Evolutionary conservation across 2,797 vertebrate species (phyloP).

Genomic region (Catharus ustulatus): DNA sequence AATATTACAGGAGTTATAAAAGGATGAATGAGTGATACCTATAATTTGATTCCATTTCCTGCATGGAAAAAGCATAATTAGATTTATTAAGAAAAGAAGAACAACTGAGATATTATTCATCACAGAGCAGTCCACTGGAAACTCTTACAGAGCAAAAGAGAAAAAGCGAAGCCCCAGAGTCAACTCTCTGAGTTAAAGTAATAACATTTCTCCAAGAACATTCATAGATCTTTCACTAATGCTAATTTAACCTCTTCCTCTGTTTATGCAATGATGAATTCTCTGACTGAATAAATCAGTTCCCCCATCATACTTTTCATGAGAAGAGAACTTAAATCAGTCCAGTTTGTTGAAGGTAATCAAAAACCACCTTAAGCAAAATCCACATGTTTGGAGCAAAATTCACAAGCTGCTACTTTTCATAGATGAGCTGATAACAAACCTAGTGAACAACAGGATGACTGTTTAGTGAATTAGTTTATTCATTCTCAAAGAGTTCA

Average conservation of each 20-base stretch:
- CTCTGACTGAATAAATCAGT: background rate
- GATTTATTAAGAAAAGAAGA: conserved; percentile 46
- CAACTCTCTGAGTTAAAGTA: conserved; percentile 23
- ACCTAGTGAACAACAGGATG: background rate
- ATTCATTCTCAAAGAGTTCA: background rate
- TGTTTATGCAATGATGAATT: background rate
- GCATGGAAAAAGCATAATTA: conserved; percentile 6
- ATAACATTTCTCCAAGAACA: conserved; percentile 6
- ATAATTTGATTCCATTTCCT: conserved; percentile 50
- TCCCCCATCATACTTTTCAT: background rate
- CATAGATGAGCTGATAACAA: background rate
- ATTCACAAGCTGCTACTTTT: background rate
- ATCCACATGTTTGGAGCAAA: background rate
- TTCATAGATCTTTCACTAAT: conserved; percentile 1
- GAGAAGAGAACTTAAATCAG: background rate
- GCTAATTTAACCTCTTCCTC: conserved; percentile 38
- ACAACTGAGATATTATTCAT: conserved; percentile 33
- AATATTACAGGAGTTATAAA: background rate
- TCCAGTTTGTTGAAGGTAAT: background rate
- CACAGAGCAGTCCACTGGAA: background rate
- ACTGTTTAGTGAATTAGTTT: background rate
- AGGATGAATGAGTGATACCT: conserved; percentile 22
- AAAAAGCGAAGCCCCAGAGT: background rate
- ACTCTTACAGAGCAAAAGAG: background rate
- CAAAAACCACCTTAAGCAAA: background rate